phyloP scores from a whole-genome alignment of 2,113 vertebrate species.

The Misgurnus anguillicaudatus region DNA sequence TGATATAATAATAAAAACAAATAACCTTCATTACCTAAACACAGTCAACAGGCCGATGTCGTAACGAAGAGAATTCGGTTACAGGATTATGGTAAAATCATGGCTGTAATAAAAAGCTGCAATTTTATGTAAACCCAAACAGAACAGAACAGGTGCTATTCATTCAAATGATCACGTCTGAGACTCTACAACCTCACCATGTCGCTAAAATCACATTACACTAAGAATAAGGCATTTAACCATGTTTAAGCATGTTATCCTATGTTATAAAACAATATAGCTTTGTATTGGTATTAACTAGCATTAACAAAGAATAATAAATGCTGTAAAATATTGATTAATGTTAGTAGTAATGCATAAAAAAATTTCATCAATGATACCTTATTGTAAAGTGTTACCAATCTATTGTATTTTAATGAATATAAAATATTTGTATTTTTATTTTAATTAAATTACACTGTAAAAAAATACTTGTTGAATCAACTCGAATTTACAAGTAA shows the following conservation, averaged over 20 bases:
- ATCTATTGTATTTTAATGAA: no score
- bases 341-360: no score
- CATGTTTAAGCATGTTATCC: background rate
- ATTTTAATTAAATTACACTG: no score
- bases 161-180: constrained; percentile 57
- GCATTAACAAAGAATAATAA: no score
- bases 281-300: no score
- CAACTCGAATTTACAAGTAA: no score
- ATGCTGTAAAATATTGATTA: no score
- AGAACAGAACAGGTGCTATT: constrained; percentile 70
- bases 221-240: background rate
- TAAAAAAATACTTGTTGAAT: no score
- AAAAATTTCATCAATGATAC: no score
- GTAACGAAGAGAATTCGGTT: constrained; percentile 63
- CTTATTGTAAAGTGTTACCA: no score
- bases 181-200: constrained; percentile 1
- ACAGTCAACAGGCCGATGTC: constrained; percentile 60
- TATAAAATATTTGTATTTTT: no score
- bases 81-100: constrained; percentile 71
- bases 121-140: constrained; percentile 68
- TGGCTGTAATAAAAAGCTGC: constrained; percentile 62
- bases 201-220: constrained; percentile 15
- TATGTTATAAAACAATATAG: background rate
- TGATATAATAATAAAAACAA: constrained; percentile 41
- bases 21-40: constrained; percentile 66